These are phyloP conservation scores for Macaria liturata DNA, from an alignment of 2,888 invertebrate genomes.

Conservation along the genomic window DNA sequence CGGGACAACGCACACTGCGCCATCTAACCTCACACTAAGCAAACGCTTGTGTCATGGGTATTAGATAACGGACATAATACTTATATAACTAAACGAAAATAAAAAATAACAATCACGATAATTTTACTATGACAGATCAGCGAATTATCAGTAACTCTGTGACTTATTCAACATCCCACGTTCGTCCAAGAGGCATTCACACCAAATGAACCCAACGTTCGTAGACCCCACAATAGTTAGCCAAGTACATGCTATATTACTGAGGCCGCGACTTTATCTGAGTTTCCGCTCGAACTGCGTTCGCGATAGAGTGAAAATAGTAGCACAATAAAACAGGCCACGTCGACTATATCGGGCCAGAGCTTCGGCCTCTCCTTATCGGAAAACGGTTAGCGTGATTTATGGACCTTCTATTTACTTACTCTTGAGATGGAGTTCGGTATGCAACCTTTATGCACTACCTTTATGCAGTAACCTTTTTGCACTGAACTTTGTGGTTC, in stretches of 20 bases:
- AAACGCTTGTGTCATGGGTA: too few relatives aligned
- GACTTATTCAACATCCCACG: too few relatives aligned
- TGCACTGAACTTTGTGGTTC: too few relatives aligned
- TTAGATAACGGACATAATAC: too few relatives aligned
- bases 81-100: too few relatives aligned
- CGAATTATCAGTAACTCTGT: too few relatives aligned
- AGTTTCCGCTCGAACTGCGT: constrained; percentile 76
- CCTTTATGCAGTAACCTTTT: constrained; percentile 4
- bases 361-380: constrained; percentile 65
- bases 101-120: too few relatives aligned
- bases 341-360: constrained; percentile 61
- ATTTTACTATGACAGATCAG: too few relatives aligned
- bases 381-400: constrained; percentile 78
- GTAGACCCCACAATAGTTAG: constrained; percentile 22
- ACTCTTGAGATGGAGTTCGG: constrained; percentile 36
- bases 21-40: too few relatives aligned
- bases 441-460: constrained; percentile 40
- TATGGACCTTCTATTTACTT: constrained; percentile 70
- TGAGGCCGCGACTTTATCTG: constrained; percentile 76
- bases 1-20: too few relatives aligned
- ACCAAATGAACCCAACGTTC: not conserved
- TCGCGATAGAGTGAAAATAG: constrained; percentile 78
- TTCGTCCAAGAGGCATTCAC: too few relatives aligned
- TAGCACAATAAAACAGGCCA: constrained; percentile 76
- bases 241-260: constrained; percentile 62